These are phyloP conservation scores for Daphoenositta chrysoptera DNA, from an alignment of 2,113 vertebrate genomes.

Conservation along the genomic window DNA sequence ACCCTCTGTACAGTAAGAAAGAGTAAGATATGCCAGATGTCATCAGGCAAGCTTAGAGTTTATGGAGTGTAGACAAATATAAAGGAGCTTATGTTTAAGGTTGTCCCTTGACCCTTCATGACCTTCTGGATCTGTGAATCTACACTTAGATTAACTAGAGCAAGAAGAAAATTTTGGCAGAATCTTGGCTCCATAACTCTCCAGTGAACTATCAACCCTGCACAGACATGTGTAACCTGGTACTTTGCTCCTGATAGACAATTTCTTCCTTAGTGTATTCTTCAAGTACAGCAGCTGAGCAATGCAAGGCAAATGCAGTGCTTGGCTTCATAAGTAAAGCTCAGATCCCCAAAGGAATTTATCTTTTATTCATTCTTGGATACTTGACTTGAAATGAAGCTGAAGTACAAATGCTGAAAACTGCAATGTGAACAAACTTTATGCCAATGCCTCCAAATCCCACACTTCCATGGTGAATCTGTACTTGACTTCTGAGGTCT, in stretches of 20 bases:
- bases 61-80: not conserved
- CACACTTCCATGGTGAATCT: not conserved
- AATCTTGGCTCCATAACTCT: not conserved
- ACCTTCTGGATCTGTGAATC: not conserved
- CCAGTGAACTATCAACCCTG: not conserved
- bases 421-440: not conserved
- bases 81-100: slow-evolving; percentile 13
- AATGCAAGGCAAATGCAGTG: not conserved
- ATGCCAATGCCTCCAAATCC: not conserved
- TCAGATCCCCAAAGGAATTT: not conserved
- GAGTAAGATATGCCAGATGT: not conserved
- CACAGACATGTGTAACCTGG: not conserved
- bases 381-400: not conserved
- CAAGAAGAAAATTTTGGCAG: not conserved
- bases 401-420: not conserved
- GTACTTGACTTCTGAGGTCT: not conserved
- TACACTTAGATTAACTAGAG: not conserved
- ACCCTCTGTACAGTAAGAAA: not conserved
- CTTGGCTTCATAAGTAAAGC: not conserved
- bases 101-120: not conserved
- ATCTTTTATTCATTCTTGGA: not conserved
- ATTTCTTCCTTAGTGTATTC: not conserved
- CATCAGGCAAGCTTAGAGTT: not conserved
- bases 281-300: not conserved
- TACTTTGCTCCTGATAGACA: not conserved